phyloP scores from a whole-genome alignment of 2,888 invertebrate genomes.

The Plebejus anna region DNA sequence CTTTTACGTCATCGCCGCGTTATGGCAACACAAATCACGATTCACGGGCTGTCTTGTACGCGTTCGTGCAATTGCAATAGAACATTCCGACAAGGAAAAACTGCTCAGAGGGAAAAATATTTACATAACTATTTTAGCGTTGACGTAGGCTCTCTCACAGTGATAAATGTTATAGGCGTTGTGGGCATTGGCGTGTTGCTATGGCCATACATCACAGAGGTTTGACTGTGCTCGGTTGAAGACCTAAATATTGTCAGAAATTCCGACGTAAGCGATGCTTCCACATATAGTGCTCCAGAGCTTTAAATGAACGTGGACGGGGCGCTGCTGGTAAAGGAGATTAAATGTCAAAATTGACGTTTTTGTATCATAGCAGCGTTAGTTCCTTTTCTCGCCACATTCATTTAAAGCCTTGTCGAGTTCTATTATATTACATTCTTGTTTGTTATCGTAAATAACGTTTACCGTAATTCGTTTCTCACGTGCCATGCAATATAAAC shows the following conservation, averaged over 20 bases:
- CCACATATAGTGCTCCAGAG: neutral
- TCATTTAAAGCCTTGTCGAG: too few species aligned
- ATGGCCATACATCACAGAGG: too few species aligned
- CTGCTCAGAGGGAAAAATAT: neutral
- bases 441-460: slow-evolving; percentile 25
- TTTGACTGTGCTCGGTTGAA: too few species aligned
- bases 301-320: too few species aligned
- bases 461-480: slow-evolving; percentile 29
- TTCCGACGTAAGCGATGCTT: neutral
- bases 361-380: too few species aligned
- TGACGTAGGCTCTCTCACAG: neutral
- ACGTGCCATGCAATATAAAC: slow-evolving; percentile 28
- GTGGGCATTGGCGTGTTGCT: neutral
- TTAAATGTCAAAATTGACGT: too few species aligned
- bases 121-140: neutral
- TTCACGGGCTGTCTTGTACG: slow-evolving; percentile 16
- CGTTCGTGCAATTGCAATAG: neutral
- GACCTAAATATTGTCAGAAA: neutral
- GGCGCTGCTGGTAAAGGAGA: too few species aligned
- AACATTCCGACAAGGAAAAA: neutral
- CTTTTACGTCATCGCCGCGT: slow-evolving; percentile 76
- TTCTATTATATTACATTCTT: neutral
- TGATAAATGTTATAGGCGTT: neutral
- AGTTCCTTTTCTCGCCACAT: too few species aligned
- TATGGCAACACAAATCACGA: slow-evolving; percentile 51